Percentiles rank a stretch among this genome's conserved stretches.
phyloP scores from a whole-genome alignment of 2,113 vertebrate genomes.

The Leucosticte australis region DNA sequence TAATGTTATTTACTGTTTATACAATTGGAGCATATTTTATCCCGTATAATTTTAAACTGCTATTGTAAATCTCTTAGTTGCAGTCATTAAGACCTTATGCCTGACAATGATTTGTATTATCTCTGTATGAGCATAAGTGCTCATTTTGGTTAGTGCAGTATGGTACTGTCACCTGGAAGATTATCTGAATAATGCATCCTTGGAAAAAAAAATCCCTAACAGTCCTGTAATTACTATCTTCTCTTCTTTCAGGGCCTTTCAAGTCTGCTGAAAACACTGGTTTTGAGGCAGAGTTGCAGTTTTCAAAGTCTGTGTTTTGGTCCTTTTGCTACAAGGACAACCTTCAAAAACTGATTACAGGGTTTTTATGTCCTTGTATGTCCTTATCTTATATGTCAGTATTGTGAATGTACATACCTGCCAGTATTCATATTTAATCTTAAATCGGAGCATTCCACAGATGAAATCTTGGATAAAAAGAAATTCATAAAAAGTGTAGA shows the following conservation, averaged over 20 bases:
- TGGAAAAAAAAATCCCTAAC: not conserved
- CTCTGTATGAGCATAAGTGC: not conserved
- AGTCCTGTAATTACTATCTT: not conserved
- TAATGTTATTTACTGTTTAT: not conserved
- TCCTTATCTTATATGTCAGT: not conserved
- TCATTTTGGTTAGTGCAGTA: not conserved
- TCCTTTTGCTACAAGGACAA: not conserved
- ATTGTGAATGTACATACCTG: not conserved
- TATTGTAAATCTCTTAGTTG: not conserved
- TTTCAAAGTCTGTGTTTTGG: not conserved
- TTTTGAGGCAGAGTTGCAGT: not conserved
- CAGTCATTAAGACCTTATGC: not conserved
- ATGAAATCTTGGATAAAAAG: not conserved
- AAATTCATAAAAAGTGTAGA: not conserved
- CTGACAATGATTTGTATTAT: not conserved
- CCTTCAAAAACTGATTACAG: not conserved
- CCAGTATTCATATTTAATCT: not conserved
- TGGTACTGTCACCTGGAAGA: not conserved
- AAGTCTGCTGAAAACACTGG: not conserved
- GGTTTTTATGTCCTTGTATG: not conserved
- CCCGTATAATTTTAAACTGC: not conserved
- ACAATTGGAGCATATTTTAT: not conserved
- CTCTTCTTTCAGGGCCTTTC: not conserved
- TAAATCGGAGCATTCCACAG: not conserved
- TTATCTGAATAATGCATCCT: not conserved